Percentiles rank a stretch among this genome's conserved stretches.
These are phyloP conservation scores for Brienomyrus longianalis DNA, from an alignment of 2,113 vertebrate genomes.

Conservation along the genomic window DNA sequence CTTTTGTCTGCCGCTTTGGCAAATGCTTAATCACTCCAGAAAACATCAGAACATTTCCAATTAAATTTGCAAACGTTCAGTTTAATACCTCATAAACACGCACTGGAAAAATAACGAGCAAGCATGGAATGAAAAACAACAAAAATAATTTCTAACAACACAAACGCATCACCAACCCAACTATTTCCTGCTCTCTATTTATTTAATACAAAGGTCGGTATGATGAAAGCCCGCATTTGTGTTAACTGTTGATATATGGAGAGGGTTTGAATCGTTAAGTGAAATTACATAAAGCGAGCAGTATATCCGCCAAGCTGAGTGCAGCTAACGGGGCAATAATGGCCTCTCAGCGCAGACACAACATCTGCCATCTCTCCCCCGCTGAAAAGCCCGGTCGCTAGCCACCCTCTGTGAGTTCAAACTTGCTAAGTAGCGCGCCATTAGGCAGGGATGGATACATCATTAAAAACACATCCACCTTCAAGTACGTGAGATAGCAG, in stretches of 20 bases:
- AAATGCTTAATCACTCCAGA: not conserved
- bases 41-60: not conserved
- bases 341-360: slow-evolving; percentile 25
- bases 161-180: not conserved
- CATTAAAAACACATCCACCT: slow-evolving; percentile 62
- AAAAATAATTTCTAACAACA: not conserved
- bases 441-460: slow-evolving; percentile 50
- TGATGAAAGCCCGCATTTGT: not conserved
- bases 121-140: not conserved
- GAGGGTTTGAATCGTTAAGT: not conserved
- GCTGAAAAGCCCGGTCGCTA: slow-evolving; percentile 11
- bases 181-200: not conserved
- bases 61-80: not conserved
- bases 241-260: not conserved
- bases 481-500: slow-evolving; percentile 56
- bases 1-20: not conserved
- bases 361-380: not conserved
- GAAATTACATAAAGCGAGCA: slow-evolving; percentile 14
- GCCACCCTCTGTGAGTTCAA: slow-evolving; percentile 23
- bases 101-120: not conserved
- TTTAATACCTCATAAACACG: not conserved
- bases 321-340: slow-evolving; percentile 9
- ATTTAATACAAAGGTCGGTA: not conserved
- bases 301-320: not conserved
- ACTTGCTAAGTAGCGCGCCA: slow-evolving; percentile 52